Evolutionary conservation across 2,113 vertebrate species (phyloP).

Genomic region (Xiphophorus maculatus): DNA sequence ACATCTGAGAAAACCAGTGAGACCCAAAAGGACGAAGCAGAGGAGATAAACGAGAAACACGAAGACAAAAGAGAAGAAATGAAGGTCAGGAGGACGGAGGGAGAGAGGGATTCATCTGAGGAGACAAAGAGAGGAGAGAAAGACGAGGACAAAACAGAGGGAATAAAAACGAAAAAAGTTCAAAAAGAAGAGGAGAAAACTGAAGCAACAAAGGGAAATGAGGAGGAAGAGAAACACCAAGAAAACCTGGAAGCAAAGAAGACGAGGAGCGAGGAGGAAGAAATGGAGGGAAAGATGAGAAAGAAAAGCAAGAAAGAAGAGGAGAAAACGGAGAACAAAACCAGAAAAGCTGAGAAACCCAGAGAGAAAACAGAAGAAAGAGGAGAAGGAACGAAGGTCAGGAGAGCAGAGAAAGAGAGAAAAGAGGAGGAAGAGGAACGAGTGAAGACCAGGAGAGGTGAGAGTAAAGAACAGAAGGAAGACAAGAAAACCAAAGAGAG

Average conservation of each 20-base stretch:
- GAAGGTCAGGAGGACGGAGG: not conserved
- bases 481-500: not conserved
- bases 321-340: not conserved
- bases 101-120: not conserved
- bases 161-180: not conserved
- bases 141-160: not conserved
- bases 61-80: not conserved
- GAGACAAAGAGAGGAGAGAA: not conserved
- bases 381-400: not conserved
- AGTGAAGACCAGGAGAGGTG: slow-evolving; percentile 6
- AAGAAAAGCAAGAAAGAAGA: not conserved
- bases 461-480: slow-evolving; percentile 1
- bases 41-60: no score
- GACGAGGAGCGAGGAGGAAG: not conserved
- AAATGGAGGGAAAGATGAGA: not conserved
- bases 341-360: not conserved
- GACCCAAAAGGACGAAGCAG: no score
- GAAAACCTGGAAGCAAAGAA: not conserved
- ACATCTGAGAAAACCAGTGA: no score
- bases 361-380: not conserved
- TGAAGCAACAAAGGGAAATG: not conserved
- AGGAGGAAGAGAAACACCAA: slow-evolving; percentile 3
- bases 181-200: not conserved
- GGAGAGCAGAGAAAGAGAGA: not conserved
- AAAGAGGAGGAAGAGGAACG: not conserved